Evolutionary conservation across 1,140 invertebrate species (phyloP), one percentile per base, ranked within the genome.

Genomic region (Pogonognathellus flavescens): DNA sequence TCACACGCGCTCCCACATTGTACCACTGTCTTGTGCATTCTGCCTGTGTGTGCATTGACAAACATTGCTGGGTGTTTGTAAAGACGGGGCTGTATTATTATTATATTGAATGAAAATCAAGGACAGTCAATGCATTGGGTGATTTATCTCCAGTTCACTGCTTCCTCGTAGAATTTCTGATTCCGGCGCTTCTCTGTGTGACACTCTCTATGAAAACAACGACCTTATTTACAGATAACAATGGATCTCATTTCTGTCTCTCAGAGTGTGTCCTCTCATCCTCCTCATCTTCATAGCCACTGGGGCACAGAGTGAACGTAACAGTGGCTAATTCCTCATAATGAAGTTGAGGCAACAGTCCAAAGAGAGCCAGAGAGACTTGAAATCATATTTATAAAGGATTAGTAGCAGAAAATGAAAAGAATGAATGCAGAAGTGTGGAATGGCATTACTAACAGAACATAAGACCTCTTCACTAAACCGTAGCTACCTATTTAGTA

Each of bases 71-170:
- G n/a, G 4, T 13, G 25, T 50, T 31, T 76, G 25, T 41, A 72
- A 31, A 72, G 66, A 11, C 25, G 31, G 31, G 31, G 31, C 31
- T 41, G 31, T 41, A 41, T 41, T 41, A 41, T 41, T 41, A 41
- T 41, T 41, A 41, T 41, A 41, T 41, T 41, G 31, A 41, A 41
- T 41, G 11, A 57, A n/a, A 13, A 57, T 57, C 53, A 13, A 57
- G 11, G 11, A n/a, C 53, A 57, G 11, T 49, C 8, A n/a, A 76
- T 41, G 41, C 70, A 50, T 25, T 25, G 25, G 70, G 70, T 50
- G 70, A 76, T 76, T 76, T 76, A 76, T 76, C 62, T 66, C 14
- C 62, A 66, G 18, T 31, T 66, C 62, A 25, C 62, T 66, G 62
- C 59, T 3, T 25, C 62, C 62, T 66, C 25, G 25, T 66, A 25